A percentile compares a stretch with the other conserved stretches of the same genome.
These are phyloP conservation scores for Sorex maritimensis DNA, from an alignment of 2,797 vertebrate species.

Conservation along the genomic window DNA sequence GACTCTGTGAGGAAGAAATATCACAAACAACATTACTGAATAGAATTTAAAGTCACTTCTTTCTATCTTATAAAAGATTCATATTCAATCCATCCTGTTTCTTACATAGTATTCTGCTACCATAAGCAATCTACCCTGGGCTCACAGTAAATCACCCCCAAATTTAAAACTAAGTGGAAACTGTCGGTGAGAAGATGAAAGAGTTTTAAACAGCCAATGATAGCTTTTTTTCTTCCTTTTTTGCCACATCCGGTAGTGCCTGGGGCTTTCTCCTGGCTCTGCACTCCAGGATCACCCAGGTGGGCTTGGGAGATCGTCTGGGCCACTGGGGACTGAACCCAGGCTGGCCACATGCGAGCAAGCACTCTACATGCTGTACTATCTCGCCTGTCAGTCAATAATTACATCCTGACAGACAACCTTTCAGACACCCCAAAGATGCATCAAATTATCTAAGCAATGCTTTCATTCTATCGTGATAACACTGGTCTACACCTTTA, in stretches of 20 bases:
- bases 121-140: background rate
- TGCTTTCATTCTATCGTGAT: background rate
- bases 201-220: background rate
- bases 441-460: background rate
- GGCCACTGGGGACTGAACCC: too few relatives aligned
- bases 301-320: too few relatives aligned
- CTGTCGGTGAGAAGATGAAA: conserved; percentile 3
- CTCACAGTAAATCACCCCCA: background rate
- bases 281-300: too few relatives aligned
- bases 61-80: conserved; percentile 77
- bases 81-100: conserved; percentile 50
- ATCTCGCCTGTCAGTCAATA: background rate
- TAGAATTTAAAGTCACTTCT: conserved; percentile 74
- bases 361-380: too few relatives aligned
- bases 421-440: background rate
- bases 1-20: conserved; percentile 60
- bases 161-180: conserved; percentile 41
- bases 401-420: background rate
- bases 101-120: background rate
- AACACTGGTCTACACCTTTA: too few relatives aligned
- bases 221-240: too few relatives aligned
- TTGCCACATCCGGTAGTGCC: too few relatives aligned
- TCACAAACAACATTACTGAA: conserved; percentile 61
- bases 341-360: too few relatives aligned
- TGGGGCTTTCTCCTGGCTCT: too few relatives aligned